phyloP scores from a whole-genome alignment of 2,113 vertebrate genomes.

The Plotosus lineatus region DNA sequence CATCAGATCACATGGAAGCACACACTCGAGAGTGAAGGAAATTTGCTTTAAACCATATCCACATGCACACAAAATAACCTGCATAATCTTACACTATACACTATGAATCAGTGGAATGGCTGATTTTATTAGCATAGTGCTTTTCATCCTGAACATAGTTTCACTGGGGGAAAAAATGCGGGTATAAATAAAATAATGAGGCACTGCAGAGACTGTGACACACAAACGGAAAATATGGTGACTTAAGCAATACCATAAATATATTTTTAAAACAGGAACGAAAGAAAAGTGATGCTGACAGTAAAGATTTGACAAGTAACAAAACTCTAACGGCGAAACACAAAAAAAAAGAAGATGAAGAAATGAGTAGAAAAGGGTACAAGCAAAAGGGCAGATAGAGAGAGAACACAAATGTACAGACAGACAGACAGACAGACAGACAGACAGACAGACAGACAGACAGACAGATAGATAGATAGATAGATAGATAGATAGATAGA shows the following conservation, averaged over 20 bases:
- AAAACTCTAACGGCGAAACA: background rate
- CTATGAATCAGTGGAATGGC: background rate
- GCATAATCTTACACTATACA: background rate
- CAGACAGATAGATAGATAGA: background rate
- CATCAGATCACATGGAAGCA: background rate
- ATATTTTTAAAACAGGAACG: background rate
- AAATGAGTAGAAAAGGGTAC: background rate
- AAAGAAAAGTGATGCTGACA: background rate
- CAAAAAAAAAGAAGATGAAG: background rate
- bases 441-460: background rate
- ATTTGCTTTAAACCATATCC: slow-evolving; percentile 1
- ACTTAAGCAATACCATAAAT: background rate
- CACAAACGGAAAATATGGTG: background rate
- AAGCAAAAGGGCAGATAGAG: no score
- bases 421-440: background rate
- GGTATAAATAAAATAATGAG: background rate
- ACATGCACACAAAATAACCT: background rate
- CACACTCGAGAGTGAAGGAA: slow-evolving; percentile 9
- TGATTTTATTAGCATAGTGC: background rate
- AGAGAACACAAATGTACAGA: no score
- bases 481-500: background rate
- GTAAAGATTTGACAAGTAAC: background rate
- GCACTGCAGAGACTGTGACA: background rate
- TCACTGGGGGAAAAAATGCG: background rate
- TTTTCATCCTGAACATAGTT: background rate